These are phyloP conservation scores for Taphrorychus bicolor DNA, from an alignment of 2,888 invertebrate genomes.

Conservation along the genomic window DNA sequence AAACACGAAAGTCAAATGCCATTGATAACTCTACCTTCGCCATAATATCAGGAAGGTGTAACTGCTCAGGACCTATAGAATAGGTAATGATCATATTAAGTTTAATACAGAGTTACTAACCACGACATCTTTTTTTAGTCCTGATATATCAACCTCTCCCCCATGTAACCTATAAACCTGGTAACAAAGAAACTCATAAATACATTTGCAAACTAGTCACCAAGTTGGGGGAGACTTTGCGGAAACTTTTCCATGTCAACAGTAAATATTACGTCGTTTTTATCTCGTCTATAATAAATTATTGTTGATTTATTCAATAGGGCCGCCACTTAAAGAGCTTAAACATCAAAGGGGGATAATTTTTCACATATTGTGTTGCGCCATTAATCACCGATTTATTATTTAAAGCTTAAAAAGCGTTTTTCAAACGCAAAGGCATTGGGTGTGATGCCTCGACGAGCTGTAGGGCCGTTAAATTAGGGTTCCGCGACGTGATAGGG, in stretches of 20 bases:
- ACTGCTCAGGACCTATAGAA: too few relatives aligned
- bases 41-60: too few relatives aligned
- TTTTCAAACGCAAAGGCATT: not conserved
- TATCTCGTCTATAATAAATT: not conserved
- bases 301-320: not conserved
- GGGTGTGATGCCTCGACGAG: not conserved
- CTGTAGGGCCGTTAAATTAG: not conserved
- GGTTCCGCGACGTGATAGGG: not conserved
- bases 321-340: not conserved
- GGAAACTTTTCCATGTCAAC: not conserved
- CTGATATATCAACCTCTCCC: not conserved
- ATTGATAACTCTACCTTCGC: too few relatives aligned
- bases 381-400: not conserved
- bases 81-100: too few relatives aligned
- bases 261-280: not conserved
- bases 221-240: not conserved
- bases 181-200: not conserved
- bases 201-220: not conserved
- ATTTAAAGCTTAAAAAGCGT: not conserved
- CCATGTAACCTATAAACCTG: not conserved
- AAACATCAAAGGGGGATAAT: not conserved
- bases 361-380: not conserved
- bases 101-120: too few relatives aligned
- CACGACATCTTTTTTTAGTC: not conserved
- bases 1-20: too few relatives aligned